These are phyloP conservation scores for Hylaea fasciaria DNA, from an alignment of 2,888 invertebrate genomes.

Conservation along the genomic window DNA sequence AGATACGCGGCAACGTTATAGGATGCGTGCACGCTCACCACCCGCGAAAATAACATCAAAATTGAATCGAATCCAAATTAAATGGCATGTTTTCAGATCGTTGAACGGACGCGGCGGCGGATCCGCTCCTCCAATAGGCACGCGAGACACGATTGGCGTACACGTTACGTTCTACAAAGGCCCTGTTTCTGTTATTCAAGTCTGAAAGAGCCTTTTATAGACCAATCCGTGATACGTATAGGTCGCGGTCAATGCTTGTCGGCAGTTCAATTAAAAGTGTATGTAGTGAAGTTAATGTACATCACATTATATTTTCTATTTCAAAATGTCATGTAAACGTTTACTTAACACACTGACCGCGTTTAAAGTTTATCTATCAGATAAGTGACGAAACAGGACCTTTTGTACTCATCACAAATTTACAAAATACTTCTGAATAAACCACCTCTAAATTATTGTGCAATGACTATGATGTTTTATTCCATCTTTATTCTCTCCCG, in stretches of 20 bases:
- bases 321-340: too few species aligned
- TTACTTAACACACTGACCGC: too few species aligned
- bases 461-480: too few species aligned
- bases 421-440: background rate
- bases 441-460: too few species aligned
- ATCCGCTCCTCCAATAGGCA: slow-evolving; percentile 12
- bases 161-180: background rate
- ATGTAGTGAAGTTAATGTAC: background rate
- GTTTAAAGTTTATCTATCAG: too few species aligned
- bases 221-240: background rate
- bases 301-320: too few species aligned
- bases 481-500: too few species aligned
- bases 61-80: background rate
- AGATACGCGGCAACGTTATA: background rate
- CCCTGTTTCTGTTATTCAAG: background rate
- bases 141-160: slow-evolving; percentile 8
- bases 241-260: too few species aligned
- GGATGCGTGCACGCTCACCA: too few species aligned
- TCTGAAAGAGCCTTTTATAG: background rate
- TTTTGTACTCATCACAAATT: background rate
- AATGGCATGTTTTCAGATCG: slow-evolving; percentile 20
- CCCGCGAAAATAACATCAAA: background rate
- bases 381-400: background rate
- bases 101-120: slow-evolving; percentile 6
- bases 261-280: too few species aligned